phyloP scores from a whole-genome alignment of 2,888 invertebrate species.

The Lagria hirta region DNA sequence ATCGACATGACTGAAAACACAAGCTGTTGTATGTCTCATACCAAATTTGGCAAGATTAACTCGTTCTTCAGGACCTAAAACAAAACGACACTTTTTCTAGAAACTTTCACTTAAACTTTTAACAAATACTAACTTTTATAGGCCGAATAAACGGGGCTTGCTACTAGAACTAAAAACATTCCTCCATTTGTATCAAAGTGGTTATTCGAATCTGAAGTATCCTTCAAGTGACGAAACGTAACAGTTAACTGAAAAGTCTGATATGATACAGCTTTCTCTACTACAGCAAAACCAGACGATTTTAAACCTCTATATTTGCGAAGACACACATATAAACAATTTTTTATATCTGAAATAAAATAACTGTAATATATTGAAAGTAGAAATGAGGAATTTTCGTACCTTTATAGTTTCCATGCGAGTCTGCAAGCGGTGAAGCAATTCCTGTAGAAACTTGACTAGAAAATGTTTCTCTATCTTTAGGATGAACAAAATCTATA shows the following conservation, averaged over 20 bases:
- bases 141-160: slow-evolving; percentile 71
- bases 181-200: slow-evolving; percentile 49
- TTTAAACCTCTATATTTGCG: slow-evolving; percentile 66
- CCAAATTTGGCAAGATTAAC: slow-evolving; percentile 67
- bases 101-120: background rate
- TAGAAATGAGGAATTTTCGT: background rate
- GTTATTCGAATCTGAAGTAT: slow-evolving; percentile 50
- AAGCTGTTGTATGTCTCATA: slow-evolving; percentile 77
- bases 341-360: slow-evolving; percentile 53
- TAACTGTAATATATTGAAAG: slow-evolving; percentile 13
- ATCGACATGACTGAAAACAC: slow-evolving; percentile 77
- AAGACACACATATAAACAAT: slow-evolving; percentile 65
- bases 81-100: slow-evolving; percentile 1
- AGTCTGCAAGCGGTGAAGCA: slow-evolving; percentile 61
- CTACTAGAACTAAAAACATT: slow-evolving; percentile 69
- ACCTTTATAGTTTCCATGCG: slow-evolving; percentile 51
- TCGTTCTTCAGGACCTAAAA: slow-evolving; percentile 60
- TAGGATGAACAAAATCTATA: slow-evolving; percentile 83
- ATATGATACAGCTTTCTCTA: slow-evolving; percentile 62
- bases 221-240: slow-evolving; percentile 65
- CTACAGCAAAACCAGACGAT: slow-evolving; percentile 62
- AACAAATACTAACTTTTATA: slow-evolving; percentile 67
- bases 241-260: slow-evolving; percentile 73
- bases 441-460: slow-evolving; percentile 72
- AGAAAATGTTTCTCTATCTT: slow-evolving; percentile 71